phyloP scores from a whole-genome alignment of 2,113 vertebrate genomes.

The Actenoides lindsayi region DNA sequence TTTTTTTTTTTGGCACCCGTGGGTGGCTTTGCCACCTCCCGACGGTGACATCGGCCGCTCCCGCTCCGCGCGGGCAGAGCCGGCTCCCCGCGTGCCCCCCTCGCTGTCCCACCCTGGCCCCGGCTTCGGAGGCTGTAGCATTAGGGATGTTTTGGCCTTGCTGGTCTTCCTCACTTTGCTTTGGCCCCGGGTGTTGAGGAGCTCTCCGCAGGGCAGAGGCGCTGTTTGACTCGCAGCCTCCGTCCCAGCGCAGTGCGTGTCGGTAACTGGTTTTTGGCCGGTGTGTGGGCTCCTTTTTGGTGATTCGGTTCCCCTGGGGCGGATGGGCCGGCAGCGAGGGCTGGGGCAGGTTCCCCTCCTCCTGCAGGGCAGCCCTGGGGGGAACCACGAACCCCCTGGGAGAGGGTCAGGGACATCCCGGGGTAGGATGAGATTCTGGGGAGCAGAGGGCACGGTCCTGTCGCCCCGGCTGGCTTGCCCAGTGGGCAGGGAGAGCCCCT shows the following conservation, averaged over 20 bases:
- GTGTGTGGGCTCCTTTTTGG: not conserved
- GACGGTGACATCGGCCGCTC: not conserved
- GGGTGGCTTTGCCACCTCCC: not conserved
- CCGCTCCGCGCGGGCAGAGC: not conserved
- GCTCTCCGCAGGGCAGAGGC: not conserved
- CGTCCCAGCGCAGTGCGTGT: not conserved
- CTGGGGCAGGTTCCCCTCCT: slow-evolving; percentile 2
- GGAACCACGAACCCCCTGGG: not conserved
- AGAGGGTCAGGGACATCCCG: not conserved
- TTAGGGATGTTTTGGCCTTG: not conserved
- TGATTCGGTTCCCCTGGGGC: not conserved
- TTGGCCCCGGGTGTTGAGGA: not conserved
- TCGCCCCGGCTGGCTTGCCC: not conserved
- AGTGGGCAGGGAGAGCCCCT: not conserved
- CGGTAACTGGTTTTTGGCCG: not conserved
- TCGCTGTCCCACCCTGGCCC: not conserved
- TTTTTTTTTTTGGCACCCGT: not conserved
- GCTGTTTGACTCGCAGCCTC: fast-evolving
- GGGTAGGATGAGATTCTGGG: not conserved
- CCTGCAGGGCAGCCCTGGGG: not conserved
- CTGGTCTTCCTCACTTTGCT: not conserved
- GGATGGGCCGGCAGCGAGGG: not conserved
- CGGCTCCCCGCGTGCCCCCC: fast-evolving
- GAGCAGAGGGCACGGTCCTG: not conserved
- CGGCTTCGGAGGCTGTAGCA: not conserved